Conservation (phyloP, 2,797 vertebrate species). For the Acanthiza pusilla region DNA sequence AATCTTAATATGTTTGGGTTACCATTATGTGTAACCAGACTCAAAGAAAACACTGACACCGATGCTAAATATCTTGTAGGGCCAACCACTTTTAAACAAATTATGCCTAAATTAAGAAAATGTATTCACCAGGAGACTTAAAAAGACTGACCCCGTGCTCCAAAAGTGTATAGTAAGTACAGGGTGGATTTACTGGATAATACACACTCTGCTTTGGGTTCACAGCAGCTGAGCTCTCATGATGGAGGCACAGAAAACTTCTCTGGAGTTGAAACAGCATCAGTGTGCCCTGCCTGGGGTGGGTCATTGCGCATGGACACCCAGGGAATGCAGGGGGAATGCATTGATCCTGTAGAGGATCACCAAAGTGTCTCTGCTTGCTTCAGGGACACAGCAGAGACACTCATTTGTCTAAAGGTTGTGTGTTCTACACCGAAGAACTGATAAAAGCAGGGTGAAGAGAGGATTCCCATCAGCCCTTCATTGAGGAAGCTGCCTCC, state of each 20-base stretch:
- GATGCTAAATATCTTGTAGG: background rate
- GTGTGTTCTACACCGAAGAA: background rate
- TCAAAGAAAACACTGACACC: conserved; percentile 36
- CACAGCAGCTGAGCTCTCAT: background rate
- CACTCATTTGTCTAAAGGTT: background rate
- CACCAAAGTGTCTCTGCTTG: background rate
- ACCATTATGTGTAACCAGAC: conserved; percentile 14
- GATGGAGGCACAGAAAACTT: background rate
- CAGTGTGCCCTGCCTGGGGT: background rate
- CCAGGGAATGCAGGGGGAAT: background rate
- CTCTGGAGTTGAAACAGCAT: background rate
- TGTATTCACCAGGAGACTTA: background rate
- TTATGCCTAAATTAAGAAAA: background rate
- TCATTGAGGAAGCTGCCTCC: background rate
- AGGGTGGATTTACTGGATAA: background rate
- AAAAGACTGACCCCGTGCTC: background rate
- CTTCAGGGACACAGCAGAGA: background rate
- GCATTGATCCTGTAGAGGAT: background rate
- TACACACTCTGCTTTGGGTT: background rate
- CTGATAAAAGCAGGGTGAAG: background rate
- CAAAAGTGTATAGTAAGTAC: background rate
- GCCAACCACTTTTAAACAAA: background rate
- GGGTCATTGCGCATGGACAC: fast-evolving
- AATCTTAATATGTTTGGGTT: conserved; percentile 25
- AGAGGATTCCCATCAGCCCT: background rate